phyloP scores from a whole-genome alignment of 1,140 invertebrate genomes.

The Bactericera cockerelli region DNA sequence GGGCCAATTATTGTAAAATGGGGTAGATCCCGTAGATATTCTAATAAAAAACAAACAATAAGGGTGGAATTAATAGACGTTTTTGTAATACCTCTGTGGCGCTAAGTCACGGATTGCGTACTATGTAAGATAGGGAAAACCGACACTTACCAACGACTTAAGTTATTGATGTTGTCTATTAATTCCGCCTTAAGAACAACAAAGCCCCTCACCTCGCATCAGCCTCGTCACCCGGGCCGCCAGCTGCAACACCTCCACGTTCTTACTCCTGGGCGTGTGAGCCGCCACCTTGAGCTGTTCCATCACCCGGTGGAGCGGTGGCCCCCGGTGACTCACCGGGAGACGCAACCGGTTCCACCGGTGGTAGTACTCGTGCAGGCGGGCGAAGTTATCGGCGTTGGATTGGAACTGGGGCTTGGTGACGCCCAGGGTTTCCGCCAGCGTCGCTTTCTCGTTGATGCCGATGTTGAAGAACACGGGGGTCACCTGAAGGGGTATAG shows the following conservation, averaged over 20 bases:
- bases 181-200: too few relatives aligned
- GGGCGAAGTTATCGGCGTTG: conserved; percentile 71
- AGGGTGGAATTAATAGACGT: too few relatives aligned
- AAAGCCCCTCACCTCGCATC: conserved; percentile 65
- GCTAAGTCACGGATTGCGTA: too few relatives aligned
- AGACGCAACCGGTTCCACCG: conserved; percentile 61
- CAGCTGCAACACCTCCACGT: conserved; percentile 71
- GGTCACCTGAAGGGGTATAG: too few relatives aligned
- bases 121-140: too few relatives aligned
- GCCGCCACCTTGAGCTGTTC: conserved; percentile 43
- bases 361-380: conserved; percentile 68
- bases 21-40: too few relatives aligned
- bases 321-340: conserved; percentile 31
- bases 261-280: conserved; percentile 65
- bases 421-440: conserved; percentile 73
- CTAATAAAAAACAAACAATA: too few relatives aligned
- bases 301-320: conserved; percentile 46
- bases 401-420: conserved; percentile 70
- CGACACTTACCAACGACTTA: too few relatives aligned
- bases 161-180: too few relatives aligned
- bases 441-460: conserved; percentile 79
- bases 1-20: too few relatives aligned
- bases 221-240: conserved; percentile 60
- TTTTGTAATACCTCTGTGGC: too few relatives aligned
- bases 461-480: conserved; percentile 91